A percentile compares a stretch with the other conserved stretches of the same genome.
These are phyloP conservation scores for Drosophila littoralis DNA, from an alignment of 1,140 invertebrate species.

Conservation along the genomic window DNA sequence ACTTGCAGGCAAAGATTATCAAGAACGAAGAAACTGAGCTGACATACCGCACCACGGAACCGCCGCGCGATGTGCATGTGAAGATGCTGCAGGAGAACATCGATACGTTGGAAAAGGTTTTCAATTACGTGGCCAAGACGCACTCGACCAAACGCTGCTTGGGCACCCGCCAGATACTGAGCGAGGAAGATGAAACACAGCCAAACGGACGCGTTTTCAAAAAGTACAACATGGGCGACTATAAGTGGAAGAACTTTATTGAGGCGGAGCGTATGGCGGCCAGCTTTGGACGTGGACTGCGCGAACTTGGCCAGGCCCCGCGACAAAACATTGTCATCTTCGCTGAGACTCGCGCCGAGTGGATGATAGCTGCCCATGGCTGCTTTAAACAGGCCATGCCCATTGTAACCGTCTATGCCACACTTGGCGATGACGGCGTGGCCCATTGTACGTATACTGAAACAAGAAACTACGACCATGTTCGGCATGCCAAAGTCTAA, in stretches of 20 bases:
- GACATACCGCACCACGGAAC: slow-evolving; percentile 89
- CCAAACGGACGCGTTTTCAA: slow-evolving; percentile 98
- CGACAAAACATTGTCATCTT: slow-evolving; percentile 95
- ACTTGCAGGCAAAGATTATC: slow-evolving; percentile 76
- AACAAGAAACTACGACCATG: neutral
- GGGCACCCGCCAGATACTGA: slow-evolving; percentile 95
- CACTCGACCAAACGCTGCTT: slow-evolving; percentile 92
- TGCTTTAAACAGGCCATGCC: slow-evolving; percentile 97
- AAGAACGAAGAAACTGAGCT: slow-evolving; percentile 85
- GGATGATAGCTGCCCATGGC: slow-evolving; percentile 97
- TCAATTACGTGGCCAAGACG: slow-evolving; percentile 90
- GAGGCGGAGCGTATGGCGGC: slow-evolving; percentile 91
- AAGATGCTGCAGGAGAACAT: slow-evolving; percentile 90
- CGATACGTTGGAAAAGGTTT: slow-evolving; percentile 94
- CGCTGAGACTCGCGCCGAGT: slow-evolving; percentile 98
- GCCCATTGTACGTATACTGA: slow-evolving; percentile 88
- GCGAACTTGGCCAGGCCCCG: slow-evolving; percentile 88
- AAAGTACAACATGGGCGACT: slow-evolving; percentile 97
- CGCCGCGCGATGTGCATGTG: slow-evolving; percentile 89
- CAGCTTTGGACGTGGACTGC: slow-evolving; percentile 92
- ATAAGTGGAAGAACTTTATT: slow-evolving; percentile 94
- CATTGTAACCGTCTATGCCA: slow-evolving; percentile 98
- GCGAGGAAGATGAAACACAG: slow-evolving; percentile 97
- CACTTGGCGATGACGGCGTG: slow-evolving; percentile 97
- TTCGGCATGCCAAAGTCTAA: no score